Conservation (phyloP, 2,797 vertebrate genomes). For the Neopelma chrysocephalum region DNA sequence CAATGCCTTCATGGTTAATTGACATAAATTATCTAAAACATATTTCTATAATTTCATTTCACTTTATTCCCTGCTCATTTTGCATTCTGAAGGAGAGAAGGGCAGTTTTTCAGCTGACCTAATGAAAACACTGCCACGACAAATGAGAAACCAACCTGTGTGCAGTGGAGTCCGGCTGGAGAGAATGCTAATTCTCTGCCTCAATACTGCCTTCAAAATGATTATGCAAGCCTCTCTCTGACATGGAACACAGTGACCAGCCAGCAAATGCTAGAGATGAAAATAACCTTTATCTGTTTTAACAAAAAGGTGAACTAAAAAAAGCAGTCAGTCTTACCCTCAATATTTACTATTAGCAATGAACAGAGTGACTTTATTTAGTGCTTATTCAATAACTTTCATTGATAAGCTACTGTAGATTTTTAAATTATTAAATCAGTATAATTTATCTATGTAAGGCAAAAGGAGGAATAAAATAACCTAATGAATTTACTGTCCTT, state of each 20-base stretch:
- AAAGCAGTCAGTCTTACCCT: slow-evolving; percentile 38
- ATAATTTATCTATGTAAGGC: background rate
- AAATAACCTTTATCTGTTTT: slow-evolving; percentile 75
- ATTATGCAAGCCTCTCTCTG: slow-evolving; percentile 74
- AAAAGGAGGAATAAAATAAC: background rate
- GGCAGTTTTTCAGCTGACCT: slow-evolving; percentile 74
- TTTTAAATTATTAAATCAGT: background rate
- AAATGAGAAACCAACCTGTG: slow-evolving; percentile 81
- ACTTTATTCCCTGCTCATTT: slow-evolving; percentile 72
- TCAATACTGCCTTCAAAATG: slow-evolving; percentile 81
- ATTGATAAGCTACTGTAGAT: background rate
- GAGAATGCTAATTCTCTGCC: slow-evolving; percentile 85
- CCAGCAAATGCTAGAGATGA: slow-evolving; percentile 69
- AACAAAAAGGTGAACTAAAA: slow-evolving; percentile 68
- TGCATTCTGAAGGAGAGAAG: slow-evolving; percentile 72
- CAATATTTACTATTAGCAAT: slow-evolving; percentile 55
- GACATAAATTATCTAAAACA: background rate
- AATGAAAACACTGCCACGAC: slow-evolving; percentile 73
- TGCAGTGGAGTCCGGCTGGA: slow-evolving; percentile 70
- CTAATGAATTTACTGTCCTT: background rate
- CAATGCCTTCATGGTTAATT: background rate
- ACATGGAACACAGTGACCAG: slow-evolving; percentile 74
- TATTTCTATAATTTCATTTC: slow-evolving; percentile 21
- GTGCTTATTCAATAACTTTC: background rate
- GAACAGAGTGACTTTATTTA: slow-evolving; percentile 39